These are phyloP conservation scores for Bagarius yarrelli DNA, from an alignment of 2,113 vertebrate genomes.

Conservation along the genomic window DNA sequence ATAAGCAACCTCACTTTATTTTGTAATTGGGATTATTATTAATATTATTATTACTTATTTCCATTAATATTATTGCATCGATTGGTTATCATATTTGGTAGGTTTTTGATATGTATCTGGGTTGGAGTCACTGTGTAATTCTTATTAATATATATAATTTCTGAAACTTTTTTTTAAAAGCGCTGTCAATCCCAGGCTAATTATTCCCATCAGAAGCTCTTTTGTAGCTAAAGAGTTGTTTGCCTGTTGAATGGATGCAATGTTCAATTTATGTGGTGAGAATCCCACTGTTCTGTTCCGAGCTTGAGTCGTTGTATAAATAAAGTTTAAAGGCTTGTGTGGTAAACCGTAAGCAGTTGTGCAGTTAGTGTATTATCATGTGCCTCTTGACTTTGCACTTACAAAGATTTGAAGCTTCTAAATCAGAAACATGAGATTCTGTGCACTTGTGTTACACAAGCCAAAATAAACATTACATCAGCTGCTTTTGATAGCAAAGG, in stretches of 20 bases:
- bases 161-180: conserved; percentile 43
- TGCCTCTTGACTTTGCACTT: conserved; percentile 8
- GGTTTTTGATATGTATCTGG: conserved; percentile 61
- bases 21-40: conserved; percentile 50
- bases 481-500: conserved; percentile 24
- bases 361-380: conserved; percentile 12
- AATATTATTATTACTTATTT: conserved; percentile 60
- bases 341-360: background rate
- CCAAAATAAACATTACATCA: conserved; percentile 30
- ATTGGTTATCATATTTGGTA: conserved; percentile 26
- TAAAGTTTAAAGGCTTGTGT: conserved; percentile 56
- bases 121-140: conserved; percentile 61
- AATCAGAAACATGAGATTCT: background rate
- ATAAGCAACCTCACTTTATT: conserved; percentile 60
- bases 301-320: conserved; percentile 73
- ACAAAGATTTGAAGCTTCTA: conserved; percentile 8
- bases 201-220: conserved; percentile 56
- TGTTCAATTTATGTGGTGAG: conserved; percentile 65
- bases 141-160: conserved; percentile 56
- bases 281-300: conserved; percentile 70
- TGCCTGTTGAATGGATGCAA: conserved; percentile 54
- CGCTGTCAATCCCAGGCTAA: conserved; percentile 33
- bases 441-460: background rate
- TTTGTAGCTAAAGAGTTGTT: conserved; percentile 44
- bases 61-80: conserved; percentile 26